phyloP scores from a whole-genome alignment of 2,888 invertebrate genomes.

The Clunio marinus region DNA sequence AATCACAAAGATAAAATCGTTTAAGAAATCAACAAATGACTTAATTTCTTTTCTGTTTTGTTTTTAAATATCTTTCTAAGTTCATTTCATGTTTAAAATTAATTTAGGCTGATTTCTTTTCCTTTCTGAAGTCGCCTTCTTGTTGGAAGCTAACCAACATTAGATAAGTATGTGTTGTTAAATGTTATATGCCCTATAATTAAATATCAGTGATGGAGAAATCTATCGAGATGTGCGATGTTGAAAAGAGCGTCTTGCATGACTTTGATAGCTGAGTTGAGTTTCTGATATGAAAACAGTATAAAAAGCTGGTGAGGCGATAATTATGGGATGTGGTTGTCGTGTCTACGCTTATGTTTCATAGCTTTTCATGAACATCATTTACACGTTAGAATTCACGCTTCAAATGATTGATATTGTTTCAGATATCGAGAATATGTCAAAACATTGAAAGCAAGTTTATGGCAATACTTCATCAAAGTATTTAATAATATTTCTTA shows the following conservation, averaged over 20 bases:
- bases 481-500: background rate
- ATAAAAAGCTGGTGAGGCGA: too few species aligned
- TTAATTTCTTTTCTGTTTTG: constrained; percentile 14
- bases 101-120: too few species aligned
- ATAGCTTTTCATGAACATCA: too few species aligned
- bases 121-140: background rate
- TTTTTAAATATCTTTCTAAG: too few species aligned
- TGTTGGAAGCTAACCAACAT: too few species aligned
- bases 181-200: background rate
- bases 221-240: too few species aligned
- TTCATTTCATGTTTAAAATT: background rate
- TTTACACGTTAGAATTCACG: too few species aligned
- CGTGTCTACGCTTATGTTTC: too few species aligned
- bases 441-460: background rate
- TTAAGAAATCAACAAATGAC: background rate
- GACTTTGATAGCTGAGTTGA: too few species aligned
- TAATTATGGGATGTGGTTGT: constrained; percentile 6
- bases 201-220: background rate
- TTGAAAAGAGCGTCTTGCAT: too few species aligned
- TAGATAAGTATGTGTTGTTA: too few species aligned
- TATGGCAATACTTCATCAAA: background rate
- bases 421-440: background rate
- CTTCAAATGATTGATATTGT: background rate
- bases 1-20: background rate
- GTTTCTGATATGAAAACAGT: too few species aligned